Conservation (phyloP, 2,797 vertebrate genomes). For the Valencia hispanica region DNA sequence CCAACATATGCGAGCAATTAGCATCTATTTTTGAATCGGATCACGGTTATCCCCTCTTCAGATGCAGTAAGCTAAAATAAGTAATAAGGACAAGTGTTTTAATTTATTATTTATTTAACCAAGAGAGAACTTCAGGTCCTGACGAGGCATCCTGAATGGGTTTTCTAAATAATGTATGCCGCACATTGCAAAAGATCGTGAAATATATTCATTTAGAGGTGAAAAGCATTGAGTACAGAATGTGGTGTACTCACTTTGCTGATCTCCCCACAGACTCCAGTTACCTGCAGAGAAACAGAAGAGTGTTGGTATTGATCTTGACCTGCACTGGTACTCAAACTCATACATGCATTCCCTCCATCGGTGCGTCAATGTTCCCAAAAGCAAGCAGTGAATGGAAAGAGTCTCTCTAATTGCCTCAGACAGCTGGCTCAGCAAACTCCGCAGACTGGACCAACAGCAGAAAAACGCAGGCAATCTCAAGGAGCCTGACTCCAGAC, state of each 20-base stretch:
- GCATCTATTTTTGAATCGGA: background rate
- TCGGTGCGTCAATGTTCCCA: conserved; percentile 33
- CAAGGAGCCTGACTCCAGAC: conserved; percentile 43
- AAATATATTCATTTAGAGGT: background rate
- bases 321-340: conserved; percentile 14
- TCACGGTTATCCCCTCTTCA: background rate
- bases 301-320: conserved; percentile 37
- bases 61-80: background rate
- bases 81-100: background rate
- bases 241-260: conserved; percentile 89
- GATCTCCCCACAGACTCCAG: conserved; percentile 98
- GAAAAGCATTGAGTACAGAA: background rate
- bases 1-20: background rate
- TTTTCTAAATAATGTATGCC: background rate
- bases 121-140: background rate
- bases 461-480: conserved; percentile 40
- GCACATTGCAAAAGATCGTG: background rate
- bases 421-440: conserved; percentile 70
- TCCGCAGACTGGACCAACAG: conserved; percentile 40
- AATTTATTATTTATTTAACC: background rate
- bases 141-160: background rate
- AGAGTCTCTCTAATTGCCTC: conserved; percentile 40
- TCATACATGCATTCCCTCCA: conserved; percentile 27
- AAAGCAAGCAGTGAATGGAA: conserved; percentile 34
- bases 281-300: conserved; percentile 86